Evolutionary conservation across 2,113 vertebrate genomes (phyloP), one percentile per base, ranked within the genome.

Genomic region (Sinocyclocheilus rhinocerous): DNA sequence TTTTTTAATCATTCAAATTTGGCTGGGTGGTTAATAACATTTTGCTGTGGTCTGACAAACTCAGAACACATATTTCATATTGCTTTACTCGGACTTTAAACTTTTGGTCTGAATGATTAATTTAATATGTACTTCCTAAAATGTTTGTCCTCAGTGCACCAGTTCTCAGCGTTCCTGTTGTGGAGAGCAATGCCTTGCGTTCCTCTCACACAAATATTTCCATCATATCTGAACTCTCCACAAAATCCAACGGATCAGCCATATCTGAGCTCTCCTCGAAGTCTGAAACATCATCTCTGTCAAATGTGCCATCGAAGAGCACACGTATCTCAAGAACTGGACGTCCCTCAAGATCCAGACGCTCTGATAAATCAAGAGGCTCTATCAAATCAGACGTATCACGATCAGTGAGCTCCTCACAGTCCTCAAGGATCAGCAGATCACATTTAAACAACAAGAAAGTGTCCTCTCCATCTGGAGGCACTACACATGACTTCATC

Each of bases 131-230:
- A 16, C 13, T 63, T 83, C 15, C 50, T 73, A 16, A 52, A 26
- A 45, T 29, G 0, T 85, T 36, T 81, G 1, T 63, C 15, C 50
- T 45, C 52, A 86, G 88, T 9, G 9, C 39, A n/a, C 63, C 20
- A 42, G 72, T 42, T 9, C 59, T 63, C n/a, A 52, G 72, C 7
- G 4, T 42, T 85, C 75, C 85, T 76, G 82, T 22, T 76, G 72
- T 63, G 79, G 79, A 83, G 69, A 42, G 18, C 5, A 15, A 57
- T 36, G 20, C 36, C 20, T 45, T 87, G 9, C 42, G 20, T 7
- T 91, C 90, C 50, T 90, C 91, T 55, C 92, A 92, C 12, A 91
- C 92, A 82, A 92, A 91, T 83, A 4, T 91, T 36, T 93, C 92
- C 7, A 92, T 90, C 0, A 57, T 92, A 6, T 94, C 94, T 0